Base-by-base conservation (phyloP, 53 echinoderm and acorn worm genomes). In the Pentamera pediparva region DNA sequence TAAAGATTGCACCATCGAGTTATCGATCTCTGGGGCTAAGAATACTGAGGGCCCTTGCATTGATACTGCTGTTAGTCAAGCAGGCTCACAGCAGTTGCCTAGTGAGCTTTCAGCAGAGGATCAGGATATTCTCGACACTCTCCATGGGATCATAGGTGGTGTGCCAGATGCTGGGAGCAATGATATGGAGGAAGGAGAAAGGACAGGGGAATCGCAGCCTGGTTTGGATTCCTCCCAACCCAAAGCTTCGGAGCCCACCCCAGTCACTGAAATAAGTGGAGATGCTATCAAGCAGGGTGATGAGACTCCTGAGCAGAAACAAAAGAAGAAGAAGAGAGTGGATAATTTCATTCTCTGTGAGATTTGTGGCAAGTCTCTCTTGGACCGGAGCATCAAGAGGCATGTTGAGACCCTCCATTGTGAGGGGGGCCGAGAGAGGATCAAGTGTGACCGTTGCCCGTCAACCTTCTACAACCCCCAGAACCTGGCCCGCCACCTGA, bases 321-420 rank as follows among this genome's bases (percentile, higher is more conserved):
- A 71, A 24, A 37, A 71, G 30, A 53, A 71, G 36, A 52, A 52
- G n/a, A 51, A 52, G 35, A 50, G 54, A 34, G 53, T 52, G 33
- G 50, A 71, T 20, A 17, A 71, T 21, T 71, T 71, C 15, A 37
- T 71, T 47, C 72, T 71, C 35, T 71, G 72, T 18, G 72, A 71
- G 20, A 20, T 29, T 29, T 71, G 72, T 33, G 72, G 52, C 19
- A 37, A 33, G 1, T 33, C 72, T 3, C 33, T 71, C 21, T 52
- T 53, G 15, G 53, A 71, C 36, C 50, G 35, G 33, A 71, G 72
- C 2, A 52, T 52, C 26, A 71, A 71, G 54, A 71, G 54, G 26
- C 72, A 71, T n/a, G 37, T 71, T 51, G 54, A 31, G 25, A 35
- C 52, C 18, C 50, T 71, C 10, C 72, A 71, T 36, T 52, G 51